phyloP scores from a whole-genome alignment of 2,797 vertebrate species.

The Sardinella longiceps region DNA sequence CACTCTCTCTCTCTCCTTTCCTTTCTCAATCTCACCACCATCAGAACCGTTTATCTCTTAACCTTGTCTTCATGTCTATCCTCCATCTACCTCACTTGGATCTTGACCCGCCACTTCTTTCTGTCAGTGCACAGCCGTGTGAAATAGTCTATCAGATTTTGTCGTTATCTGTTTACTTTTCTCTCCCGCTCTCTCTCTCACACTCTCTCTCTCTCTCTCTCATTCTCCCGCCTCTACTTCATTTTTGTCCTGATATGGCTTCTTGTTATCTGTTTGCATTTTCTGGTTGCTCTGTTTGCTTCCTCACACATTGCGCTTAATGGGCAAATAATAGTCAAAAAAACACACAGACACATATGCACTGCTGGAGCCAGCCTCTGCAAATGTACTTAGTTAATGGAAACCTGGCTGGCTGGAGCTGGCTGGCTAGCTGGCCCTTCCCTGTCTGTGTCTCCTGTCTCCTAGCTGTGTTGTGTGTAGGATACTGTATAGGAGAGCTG shows the following conservation, averaged over 20 bases:
- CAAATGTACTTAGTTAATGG: neutral
- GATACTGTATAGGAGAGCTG: neutral
- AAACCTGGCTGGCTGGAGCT: neutral
- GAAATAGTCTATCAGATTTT: constrained; percentile 2
- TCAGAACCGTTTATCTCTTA: neutral
- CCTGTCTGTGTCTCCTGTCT: neutral
- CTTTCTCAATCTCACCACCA: neutral
- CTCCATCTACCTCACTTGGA: neutral
- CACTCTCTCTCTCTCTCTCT: neutral
- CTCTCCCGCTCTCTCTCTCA: neutral
- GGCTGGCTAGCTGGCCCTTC: neutral
- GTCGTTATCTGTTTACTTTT: constrained; percentile 8
- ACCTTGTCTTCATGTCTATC: neutral
- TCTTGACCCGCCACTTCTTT: neutral
- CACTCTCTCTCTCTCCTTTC: neutral
- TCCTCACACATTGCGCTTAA: neutral
- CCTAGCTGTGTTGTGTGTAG: neutral
- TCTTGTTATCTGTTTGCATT: constrained; percentile 2
- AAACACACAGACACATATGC: neutral
- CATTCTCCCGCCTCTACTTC: neutral
- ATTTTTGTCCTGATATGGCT: neutral
- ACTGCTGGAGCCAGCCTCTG: neutral
- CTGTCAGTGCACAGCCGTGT: neutral
- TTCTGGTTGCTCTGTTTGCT: constrained; percentile 6
- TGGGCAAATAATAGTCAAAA: constrained; percentile 17